phyloP scores from a whole-genome alignment of 2,113 vertebrate genomes.

The Halichoeres trimaculatus region DNA sequence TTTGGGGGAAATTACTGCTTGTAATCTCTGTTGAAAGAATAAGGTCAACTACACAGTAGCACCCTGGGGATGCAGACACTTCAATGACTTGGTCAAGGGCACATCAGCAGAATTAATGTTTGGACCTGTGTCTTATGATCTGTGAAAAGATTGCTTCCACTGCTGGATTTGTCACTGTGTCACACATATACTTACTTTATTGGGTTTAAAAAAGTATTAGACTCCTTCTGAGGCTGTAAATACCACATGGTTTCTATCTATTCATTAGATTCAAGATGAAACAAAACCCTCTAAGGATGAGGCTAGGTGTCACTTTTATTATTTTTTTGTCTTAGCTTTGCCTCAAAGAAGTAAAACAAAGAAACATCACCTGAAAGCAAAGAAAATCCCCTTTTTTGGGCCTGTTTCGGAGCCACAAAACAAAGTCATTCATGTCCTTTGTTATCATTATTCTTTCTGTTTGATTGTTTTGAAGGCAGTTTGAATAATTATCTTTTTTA shows the following conservation, averaged over 20 bases:
- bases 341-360: not conserved
- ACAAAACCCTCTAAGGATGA: not conserved
- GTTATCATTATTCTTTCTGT: not conserved
- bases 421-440: not conserved
- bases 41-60: conserved; percentile 23
- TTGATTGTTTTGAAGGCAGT: too few relatives aligned
- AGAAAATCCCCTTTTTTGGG: not conserved
- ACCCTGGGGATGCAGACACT: conserved; percentile 1
- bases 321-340: not conserved
- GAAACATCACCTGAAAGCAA: not conserved
- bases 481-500: too few relatives aligned
- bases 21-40: conserved; percentile 25
- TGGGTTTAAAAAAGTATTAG: not conserved
- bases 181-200: conserved; percentile 8
- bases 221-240: not conserved
- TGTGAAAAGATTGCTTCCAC: conserved; percentile 1
- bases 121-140: conserved; percentile 15
- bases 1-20: conserved; percentile 24
- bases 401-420: not conserved
- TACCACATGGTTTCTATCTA: not conserved
- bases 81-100: conserved; percentile 23
- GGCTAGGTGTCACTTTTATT: not conserved
- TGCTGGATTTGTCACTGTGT: not conserved
- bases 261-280: not conserved
- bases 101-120: conserved; percentile 11